Base-by-base conservation (phyloP, 2,888 invertebrate species). In the Cosmopolites sordidus region DNA sequence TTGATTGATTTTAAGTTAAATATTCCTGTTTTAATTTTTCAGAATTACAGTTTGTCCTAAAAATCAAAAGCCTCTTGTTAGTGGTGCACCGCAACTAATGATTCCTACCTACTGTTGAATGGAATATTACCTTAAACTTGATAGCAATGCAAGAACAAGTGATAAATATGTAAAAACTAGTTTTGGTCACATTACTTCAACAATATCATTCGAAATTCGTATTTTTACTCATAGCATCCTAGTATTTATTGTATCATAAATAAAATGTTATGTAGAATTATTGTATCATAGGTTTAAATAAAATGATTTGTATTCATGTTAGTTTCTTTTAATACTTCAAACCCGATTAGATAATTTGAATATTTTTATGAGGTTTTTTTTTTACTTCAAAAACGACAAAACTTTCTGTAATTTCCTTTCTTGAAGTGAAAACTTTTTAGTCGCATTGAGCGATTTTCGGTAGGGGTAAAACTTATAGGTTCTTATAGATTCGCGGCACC, bases 31-130 rank as follows among this genome's bases (percentile, higher is more conserved):
- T 62, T 62, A 64, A 64, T 55, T 81, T 81, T n/a, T 57, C 76
- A 86, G 85, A 27, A 78, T 85, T 44, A 85, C 82, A 9, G 79
- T 87, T 2, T 89, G 89, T 65, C 84, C 87, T 0, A 81, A 82
- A 63, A 74, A 78, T 53, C 78, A 80, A 44, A 81, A 81, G 59
- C 81, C 86, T 0, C 77, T 89, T n/a, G 74, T 86, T 5, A 80
- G 83, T 2, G 85, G 85, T 49, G 75, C 80, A 54, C 80, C 83
- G 1, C 76, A 76, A 63, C 63, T 74, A 33, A 63, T 79, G 62
- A 64, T 73, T 41, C 64, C 72, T n/a, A 65, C 69, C 16, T 74
- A 73, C 58, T 75, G 75, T 62, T 67, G 56, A 51, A 38, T 11
- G 8, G 9, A 16, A 41, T 3, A n/a, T 11, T 33, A 33, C 33